phyloP scores from a whole-genome alignment of 2,888 invertebrate genomes.

The Venusia cambrica region DNA sequence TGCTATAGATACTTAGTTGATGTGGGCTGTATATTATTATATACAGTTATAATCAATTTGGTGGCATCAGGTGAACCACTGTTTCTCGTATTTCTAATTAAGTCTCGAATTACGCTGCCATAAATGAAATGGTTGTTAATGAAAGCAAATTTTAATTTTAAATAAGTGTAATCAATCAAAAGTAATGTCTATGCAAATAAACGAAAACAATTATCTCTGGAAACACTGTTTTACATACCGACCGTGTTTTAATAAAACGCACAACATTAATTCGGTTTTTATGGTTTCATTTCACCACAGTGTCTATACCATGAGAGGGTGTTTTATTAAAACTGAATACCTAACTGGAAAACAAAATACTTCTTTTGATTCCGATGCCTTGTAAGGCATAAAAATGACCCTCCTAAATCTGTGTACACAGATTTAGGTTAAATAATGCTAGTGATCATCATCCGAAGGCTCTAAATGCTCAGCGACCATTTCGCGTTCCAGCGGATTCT shows the following conservation, averaged over 20 bases:
- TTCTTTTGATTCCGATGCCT: no score
- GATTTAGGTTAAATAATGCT: constrained; percentile 13
- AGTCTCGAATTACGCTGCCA: constrained; percentile 17
- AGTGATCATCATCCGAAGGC: constrained; percentile 1
- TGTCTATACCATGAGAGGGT: no score
- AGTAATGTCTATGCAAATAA: constrained; percentile 22
- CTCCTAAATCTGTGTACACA: no score
- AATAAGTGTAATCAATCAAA: constrained; percentile 28
- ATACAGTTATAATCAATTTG: constrained; percentile 11
- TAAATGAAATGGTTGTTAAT: constrained; percentile 19
- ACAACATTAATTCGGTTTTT: no score
- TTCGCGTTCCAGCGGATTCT: constrained; percentile 9
- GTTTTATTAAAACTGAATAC: no score
- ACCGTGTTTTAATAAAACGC: no score
- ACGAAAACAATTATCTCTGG: constrained; percentile 24
- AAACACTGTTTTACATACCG: constrained; percentile 14
- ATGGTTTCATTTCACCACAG: no score
- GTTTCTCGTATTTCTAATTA: constrained; percentile 15
- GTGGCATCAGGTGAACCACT: constrained; percentile 7
- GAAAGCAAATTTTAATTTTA: constrained; percentile 27
- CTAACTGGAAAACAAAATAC: no score
- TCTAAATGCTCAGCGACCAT: constrained; percentile 4
- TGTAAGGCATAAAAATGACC: no score
- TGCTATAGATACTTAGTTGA: constrained; percentile 2
- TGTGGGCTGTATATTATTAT: constrained; percentile 2